Conservation (phyloP, 2,797 vertebrate genomes). For the Sebastes nivosus region DNA sequence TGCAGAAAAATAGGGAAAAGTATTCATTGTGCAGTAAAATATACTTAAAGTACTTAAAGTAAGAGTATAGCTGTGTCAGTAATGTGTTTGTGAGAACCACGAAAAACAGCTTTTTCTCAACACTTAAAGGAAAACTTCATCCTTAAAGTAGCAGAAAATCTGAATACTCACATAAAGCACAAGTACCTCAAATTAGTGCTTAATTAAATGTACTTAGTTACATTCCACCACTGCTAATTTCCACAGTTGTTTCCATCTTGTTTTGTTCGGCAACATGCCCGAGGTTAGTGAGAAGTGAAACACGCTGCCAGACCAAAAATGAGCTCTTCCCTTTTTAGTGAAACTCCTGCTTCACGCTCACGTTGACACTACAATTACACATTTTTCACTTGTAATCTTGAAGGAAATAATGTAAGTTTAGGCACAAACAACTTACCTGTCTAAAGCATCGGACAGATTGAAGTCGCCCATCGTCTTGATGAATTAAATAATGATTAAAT, state of each 20-base stretch:
- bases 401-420: background rate
- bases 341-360: background rate
- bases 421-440: conserved; percentile 38
- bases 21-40: too few species aligned
- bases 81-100: too few species aligned
- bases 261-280: background rate
- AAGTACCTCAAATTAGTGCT: too few species aligned
- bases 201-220: too few species aligned
- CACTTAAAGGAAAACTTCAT: background rate
- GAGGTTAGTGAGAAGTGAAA: background rate
- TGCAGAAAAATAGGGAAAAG: too few species aligned
- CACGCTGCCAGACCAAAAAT: background rate
- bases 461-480: conserved; percentile 26
- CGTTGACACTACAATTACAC: too few species aligned
- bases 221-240: background rate
- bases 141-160: background rate
- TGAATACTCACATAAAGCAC: too few species aligned
- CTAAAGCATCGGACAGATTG: conserved; percentile 14
- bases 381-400: background rate
- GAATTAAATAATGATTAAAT: background rate
- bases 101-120: background rate
- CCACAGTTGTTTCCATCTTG: background rate
- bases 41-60: too few species aligned
- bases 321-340: background rate
- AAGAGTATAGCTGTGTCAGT: too few species aligned